Conservation (phyloP, 2,888 invertebrate genomes). For the Caradrina clavipalpis region DNA sequence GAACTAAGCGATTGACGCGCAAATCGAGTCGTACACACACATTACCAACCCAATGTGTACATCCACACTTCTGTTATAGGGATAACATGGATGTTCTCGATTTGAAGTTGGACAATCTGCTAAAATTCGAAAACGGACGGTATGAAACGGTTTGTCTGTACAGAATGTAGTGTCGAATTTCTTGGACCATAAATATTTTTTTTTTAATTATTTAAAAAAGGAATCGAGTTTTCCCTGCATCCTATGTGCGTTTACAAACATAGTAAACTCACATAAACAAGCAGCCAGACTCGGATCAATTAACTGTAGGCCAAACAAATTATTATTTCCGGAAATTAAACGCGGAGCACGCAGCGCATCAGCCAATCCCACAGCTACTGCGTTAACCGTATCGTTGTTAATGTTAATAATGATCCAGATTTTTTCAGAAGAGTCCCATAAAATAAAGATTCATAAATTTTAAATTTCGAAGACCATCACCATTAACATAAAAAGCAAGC, state of each 20-base stretch:
- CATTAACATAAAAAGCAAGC: neutral
- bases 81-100: slow-evolving; percentile 17
- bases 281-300: too few species aligned
- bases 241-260: too few species aligned
- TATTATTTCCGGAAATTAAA: too few species aligned
- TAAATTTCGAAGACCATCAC: neutral
- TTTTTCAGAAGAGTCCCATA: too few species aligned
- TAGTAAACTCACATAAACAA: too few species aligned
- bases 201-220: too few species aligned
- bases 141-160: slow-evolving; percentile 3
- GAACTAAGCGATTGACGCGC: neutral
- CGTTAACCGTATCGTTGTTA: too few species aligned
- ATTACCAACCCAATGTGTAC: slow-evolving; percentile 23
- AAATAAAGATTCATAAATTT: neutral
- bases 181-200: neutral
- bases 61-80: slow-evolving; percentile 14
- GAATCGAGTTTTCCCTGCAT: too few species aligned
- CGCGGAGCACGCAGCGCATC: too few species aligned
- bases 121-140: slow-evolving; percentile 15
- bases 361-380: too few species aligned
- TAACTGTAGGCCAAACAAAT: too few species aligned
- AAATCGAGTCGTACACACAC: slow-evolving; percentile 10
- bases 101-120: slow-evolving; percentile 23
- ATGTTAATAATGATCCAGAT: too few species aligned
- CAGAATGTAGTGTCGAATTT: neutral